Evolutionary conservation across 2,797 vertebrate species (phyloP).

Genomic region (Picus viridis): DNA sequence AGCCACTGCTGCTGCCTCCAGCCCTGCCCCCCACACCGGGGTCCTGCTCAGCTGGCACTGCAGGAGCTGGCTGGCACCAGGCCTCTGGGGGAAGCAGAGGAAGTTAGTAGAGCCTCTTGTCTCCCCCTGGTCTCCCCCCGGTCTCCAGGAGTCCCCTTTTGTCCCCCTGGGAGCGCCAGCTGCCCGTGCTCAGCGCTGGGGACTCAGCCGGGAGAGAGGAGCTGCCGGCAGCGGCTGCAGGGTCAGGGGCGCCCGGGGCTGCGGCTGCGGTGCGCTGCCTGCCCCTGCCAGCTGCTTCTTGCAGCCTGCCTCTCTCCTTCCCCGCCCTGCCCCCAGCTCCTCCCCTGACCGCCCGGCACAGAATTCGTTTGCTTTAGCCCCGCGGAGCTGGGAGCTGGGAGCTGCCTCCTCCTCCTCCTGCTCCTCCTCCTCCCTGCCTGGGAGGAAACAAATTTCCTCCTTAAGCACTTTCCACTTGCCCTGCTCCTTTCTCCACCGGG

Average conservation of each 20-base stretch:
- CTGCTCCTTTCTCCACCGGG: slow-evolving; percentile 74
- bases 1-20: rapidly evolving
- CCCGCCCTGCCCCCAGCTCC: slow-evolving; percentile 21
- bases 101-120: slow-evolving; percentile 34
- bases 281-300: slow-evolving; percentile 50
- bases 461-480: slow-evolving; percentile 75
- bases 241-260: neutral
- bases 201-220: slow-evolving; percentile 10
- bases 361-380: slow-evolving; percentile 73
- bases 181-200: neutral
- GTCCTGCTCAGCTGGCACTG: neutral
- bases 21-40: rapidly evolving
- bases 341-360: slow-evolving; percentile 17
- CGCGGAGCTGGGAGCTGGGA: neutral
- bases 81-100: neutral
- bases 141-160: slow-evolving; percentile 34
- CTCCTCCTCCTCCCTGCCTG: neutral
- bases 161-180: slow-evolving; percentile 5
- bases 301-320: slow-evolving; percentile 2
- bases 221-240: too few relatives aligned
- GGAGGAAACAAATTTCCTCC: slow-evolving; percentile 72
- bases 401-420: too few relatives aligned
- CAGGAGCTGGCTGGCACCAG: neutral
- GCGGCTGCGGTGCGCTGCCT: neutral
- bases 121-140: slow-evolving; percentile 10